Evolutionary conservation across 2,113 vertebrate genomes (phyloP).

Genomic region (Abramis brama): DNA sequence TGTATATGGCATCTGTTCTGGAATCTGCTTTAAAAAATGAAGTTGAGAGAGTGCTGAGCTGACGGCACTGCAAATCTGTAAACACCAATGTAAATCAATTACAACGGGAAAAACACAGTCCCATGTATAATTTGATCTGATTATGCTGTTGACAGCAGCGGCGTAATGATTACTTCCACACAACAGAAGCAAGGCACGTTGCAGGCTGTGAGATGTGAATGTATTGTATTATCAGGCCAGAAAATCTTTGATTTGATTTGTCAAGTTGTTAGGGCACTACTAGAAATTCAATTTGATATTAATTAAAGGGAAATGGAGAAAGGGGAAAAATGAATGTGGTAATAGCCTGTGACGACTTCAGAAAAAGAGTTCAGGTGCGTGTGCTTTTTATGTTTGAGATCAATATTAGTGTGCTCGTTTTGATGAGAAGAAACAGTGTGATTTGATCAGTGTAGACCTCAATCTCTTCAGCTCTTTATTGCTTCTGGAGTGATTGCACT

Average conservation of each 20-base stretch:
- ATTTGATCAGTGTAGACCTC: conserved; percentile 52
- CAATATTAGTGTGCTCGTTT: conserved; percentile 43
- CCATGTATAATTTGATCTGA: conserved; percentile 43
- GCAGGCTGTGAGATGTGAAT: conserved; percentile 3
- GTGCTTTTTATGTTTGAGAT: conserved; percentile 32
- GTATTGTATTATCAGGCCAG: conserved; percentile 33
- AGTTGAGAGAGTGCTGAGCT: conserved; percentile 9
- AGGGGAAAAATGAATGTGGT: conserved; percentile 33
- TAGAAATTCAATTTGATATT: conserved; percentile 43
- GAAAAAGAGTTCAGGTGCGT: conserved; percentile 38
- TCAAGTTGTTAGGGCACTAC: conserved; percentile 32
- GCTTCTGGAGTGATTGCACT: conserved; percentile 47
- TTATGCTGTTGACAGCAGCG: conserved; percentile 45
- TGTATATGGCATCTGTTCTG: background rate
- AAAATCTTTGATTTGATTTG: conserved; percentile 44
- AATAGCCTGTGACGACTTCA: conserved; percentile 30
- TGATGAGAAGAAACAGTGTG: conserved; percentile 46
- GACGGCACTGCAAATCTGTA: conserved; percentile 24
- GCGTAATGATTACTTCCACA: conserved; percentile 36
- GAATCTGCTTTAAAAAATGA: conserved; percentile 37
- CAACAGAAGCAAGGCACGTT: conserved; percentile 26
- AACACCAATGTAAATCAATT: conserved; percentile 43
- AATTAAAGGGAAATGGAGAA: conserved; percentile 44
- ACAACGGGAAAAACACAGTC: conserved; percentile 32
- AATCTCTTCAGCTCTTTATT: conserved; percentile 51